Base-by-base conservation (phyloP, 2,888 invertebrate species). In the Diogma glabrata region DNA sequence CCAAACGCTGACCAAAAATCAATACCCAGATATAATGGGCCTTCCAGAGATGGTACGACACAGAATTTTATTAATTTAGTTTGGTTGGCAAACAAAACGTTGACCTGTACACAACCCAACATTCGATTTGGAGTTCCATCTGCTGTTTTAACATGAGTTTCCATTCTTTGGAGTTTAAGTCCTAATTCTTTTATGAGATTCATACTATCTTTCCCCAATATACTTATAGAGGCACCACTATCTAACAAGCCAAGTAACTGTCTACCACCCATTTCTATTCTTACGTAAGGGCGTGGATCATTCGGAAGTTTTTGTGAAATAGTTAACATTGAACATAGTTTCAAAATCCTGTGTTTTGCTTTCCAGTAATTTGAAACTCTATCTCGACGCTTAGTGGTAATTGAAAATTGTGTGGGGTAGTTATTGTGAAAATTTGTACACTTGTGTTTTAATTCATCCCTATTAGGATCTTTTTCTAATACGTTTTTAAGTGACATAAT, bases 1-100 rank as follows among this genome's bases (percentile, higher is more conserved):
- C 38, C n/a, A 17, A 52, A 56, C 1, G 10, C 30, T 17, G 24
- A 23, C 53, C 53, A 55, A 14, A 56, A 55, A 45, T 56, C 50
- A 3, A 54, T 49, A 1, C 55, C 54, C 5, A 55, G 23, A 30
- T 56, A 56, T 2, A 51, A 4, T 6, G 4, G 12, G 2, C 2
- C 40, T 6, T 22, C n/a, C 7, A 20, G 20, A n/a, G 20, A 12
- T 3, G 40, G 40, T n/a, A 43, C 19, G 7, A 20, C n/a, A 10
- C 22, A 43, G 7, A 43, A 43, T 43, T 22, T 10, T 7, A 43
- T 43, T 6, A 20, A n/a, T 4, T 7, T 22, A 2, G 40, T 20
- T 12, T 20, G 10, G 12, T 43, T 7, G 6, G n/a, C 22, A n/a
- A 43, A 20, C 3, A 12, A 20, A 6, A 43, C 40, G 6, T 19